Percentiles rank a stretch among this genome's conserved stretches.
phyloP scores from a whole-genome alignment of 2,113 vertebrate genomes.

The Hemiprocne comata region DNA sequence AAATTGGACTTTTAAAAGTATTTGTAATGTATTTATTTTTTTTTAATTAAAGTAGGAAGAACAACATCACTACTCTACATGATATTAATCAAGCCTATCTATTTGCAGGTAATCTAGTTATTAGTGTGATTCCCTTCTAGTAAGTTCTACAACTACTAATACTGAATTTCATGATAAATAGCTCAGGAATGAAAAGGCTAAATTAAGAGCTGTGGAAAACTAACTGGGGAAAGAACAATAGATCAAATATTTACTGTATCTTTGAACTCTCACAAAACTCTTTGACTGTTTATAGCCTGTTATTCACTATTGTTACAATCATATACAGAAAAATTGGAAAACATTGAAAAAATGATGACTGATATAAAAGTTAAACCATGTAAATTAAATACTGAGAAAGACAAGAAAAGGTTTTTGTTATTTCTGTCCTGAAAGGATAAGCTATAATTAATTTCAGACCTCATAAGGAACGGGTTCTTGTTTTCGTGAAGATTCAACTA shows the following conservation, averaged over 20 bases:
- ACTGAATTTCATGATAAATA: neutral
- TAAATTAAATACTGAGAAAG: neutral
- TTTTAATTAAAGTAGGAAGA: neutral
- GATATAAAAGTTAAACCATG: neutral
- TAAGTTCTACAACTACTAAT: neutral
- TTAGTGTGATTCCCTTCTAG: neutral
- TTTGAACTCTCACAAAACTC: neutral
- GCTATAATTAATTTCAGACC: neutral
- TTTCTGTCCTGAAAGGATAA: neutral
- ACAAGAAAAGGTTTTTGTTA: fast-evolving
- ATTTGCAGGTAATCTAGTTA: neutral
- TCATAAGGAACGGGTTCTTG: neutral
- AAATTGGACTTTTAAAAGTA: neutral
- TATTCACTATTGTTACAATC: neutral
- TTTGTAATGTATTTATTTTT: neutral
- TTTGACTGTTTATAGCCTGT: neutral
- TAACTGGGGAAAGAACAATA: neutral
- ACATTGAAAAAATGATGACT: neutral
- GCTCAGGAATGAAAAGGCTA: neutral
- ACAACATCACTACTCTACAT: neutral
- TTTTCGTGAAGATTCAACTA: neutral
- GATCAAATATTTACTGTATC: neutral
- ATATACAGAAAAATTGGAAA: neutral
- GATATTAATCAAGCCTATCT: neutral
- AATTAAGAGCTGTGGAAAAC: neutral